Conservation (phyloP, 2,113 vertebrate species). For the Jacana jacana region DNA sequence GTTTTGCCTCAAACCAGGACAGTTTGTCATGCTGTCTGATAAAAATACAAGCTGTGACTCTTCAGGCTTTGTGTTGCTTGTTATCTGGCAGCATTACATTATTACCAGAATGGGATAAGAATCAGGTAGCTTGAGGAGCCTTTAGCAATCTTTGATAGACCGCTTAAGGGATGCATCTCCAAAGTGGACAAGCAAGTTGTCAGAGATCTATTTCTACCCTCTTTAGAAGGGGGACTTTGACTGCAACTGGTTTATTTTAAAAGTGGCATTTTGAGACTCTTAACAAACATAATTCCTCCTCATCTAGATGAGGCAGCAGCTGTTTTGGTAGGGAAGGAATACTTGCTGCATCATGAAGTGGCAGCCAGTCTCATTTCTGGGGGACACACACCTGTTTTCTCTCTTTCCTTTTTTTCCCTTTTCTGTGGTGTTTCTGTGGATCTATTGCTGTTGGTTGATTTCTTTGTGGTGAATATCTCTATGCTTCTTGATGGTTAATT, state of each 20-base stretch:
- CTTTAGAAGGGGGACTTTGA: background rate
- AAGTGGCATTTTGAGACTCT: background rate
- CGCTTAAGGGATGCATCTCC: background rate
- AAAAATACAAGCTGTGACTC: background rate
- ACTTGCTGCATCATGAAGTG: background rate
- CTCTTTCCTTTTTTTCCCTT: background rate
- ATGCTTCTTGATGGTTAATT: background rate
- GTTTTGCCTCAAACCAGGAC: too few species aligned
- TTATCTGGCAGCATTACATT: background rate
- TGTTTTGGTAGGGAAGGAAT: background rate
- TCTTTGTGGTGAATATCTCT: background rate
- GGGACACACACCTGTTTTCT: background rate
- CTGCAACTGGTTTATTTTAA: background rate
- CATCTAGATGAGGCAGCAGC: background rate
- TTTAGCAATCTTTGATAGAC: too few species aligned
- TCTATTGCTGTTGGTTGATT: background rate
- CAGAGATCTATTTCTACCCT: background rate
- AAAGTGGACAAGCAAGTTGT: background rate
- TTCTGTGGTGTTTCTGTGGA: too few species aligned
- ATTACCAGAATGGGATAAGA: background rate
- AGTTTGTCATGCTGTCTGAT: background rate
- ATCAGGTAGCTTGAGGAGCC: background rate
- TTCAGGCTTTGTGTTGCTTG: background rate
- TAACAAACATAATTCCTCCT: background rate
- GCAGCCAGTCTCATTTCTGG: background rate